Evolutionary conservation across 2,113 vertebrate species (phyloP).

Genomic region (Gracilinanus agilis): DNA sequence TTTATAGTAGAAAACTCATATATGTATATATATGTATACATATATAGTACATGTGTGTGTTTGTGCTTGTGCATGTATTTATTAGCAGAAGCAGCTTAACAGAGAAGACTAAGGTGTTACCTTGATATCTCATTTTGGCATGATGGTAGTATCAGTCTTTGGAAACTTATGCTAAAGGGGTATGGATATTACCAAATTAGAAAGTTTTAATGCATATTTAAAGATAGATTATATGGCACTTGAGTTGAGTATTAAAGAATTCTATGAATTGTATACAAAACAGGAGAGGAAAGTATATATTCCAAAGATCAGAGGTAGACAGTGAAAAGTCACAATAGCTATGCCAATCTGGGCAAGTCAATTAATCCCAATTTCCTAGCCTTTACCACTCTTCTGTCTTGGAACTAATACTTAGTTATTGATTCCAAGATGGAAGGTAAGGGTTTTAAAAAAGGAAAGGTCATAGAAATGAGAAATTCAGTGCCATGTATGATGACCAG

Average conservation of each 20-base stretch:
- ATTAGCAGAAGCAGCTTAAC: too few species aligned
- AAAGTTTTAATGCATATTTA: not conserved
- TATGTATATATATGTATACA: too few species aligned
- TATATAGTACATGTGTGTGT: too few species aligned
- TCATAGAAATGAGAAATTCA: not conserved
- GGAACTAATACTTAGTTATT: too few species aligned
- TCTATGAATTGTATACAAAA: not conserved
- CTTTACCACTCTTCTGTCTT: too few species aligned
- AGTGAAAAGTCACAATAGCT: not conserved
- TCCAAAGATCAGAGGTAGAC: not conserved
- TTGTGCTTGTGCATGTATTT: too few species aligned
- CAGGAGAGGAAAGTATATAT: not conserved
- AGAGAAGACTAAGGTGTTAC: not conserved
- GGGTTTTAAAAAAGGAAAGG: too few species aligned
- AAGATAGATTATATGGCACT: not conserved
- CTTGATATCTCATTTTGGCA: not conserved
- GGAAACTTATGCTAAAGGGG: not conserved
- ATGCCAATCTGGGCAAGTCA: too few species aligned
- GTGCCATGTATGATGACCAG: not conserved
- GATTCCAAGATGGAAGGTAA: too few species aligned
- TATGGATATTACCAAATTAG: not conserved
- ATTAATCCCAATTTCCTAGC: too few species aligned
- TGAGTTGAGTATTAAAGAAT: not conserved
- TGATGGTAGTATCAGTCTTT: not conserved
- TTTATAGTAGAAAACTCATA: not conserved